A percentile compares a stretch with the other conserved stretches of the same genome.
phyloP scores from a whole-genome alignment of 2,113 vertebrate genomes.

The Trematocara nigrifrons region DNA sequence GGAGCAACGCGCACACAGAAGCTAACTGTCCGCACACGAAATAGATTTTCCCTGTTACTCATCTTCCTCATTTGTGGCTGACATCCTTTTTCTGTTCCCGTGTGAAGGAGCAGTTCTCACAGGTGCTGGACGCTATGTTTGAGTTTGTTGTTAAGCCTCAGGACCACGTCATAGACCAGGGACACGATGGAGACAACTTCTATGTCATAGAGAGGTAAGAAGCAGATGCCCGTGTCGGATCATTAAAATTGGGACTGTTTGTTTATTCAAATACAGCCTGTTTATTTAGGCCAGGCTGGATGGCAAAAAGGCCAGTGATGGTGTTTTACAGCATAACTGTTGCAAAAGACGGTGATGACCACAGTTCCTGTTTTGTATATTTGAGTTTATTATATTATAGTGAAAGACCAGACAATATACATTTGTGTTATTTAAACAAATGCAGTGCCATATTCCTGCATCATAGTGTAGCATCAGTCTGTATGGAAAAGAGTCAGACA shows the following conservation, averaged over 20 bases:
- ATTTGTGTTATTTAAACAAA: background rate
- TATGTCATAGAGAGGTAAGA: slow-evolving; percentile 92
- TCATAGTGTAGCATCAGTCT: background rate
- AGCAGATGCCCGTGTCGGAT: background rate
- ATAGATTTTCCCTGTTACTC: background rate
- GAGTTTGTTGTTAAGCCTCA: slow-evolving; percentile 85
- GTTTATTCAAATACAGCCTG: background rate
- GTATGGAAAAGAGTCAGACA: background rate
- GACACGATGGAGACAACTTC: slow-evolving; percentile 98
- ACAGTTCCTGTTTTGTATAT: background rate
- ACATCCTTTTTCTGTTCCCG: background rate
- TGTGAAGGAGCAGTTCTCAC: slow-evolving; percentile 89
- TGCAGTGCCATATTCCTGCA: background rate
- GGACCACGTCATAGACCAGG: slow-evolving; percentile 97
- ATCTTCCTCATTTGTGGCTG: background rate
- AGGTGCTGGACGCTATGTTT: slow-evolving; percentile 99
- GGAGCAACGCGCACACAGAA: background rate
- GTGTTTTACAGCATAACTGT: background rate
- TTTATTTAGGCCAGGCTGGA: background rate
- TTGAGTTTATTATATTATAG: background rate
- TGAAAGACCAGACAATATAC: background rate
- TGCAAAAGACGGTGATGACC: background rate
- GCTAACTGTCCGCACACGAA: too few species aligned
- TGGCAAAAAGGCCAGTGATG: background rate
- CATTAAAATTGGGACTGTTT: background rate